These are phyloP conservation scores for Cyrtorhinus lividipennis DNA, from an alignment of 1,140 invertebrate genomes.

Conservation along the genomic window DNA sequence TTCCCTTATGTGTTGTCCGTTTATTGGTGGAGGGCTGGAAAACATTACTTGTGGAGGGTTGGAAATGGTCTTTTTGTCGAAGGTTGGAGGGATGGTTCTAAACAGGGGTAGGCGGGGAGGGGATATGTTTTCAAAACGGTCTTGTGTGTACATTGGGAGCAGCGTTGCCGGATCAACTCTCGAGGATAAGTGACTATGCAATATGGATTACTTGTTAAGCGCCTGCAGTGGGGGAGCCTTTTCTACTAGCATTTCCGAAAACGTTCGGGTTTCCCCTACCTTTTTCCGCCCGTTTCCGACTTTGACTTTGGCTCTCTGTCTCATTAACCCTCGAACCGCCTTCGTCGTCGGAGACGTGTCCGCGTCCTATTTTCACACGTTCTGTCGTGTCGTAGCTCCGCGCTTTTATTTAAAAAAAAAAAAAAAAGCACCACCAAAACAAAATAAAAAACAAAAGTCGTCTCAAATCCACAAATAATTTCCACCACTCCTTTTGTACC, in stretches of 20 bases:
- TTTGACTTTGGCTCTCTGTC: background rate
- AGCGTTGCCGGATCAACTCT: constrained; percentile 3
- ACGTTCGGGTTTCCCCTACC: constrained; percentile 5
- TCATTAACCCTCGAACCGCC: constrained; percentile 1
- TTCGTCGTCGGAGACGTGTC: too few species aligned
- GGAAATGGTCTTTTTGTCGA: background rate
- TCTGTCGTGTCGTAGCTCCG: too few species aligned
- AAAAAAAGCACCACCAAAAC: too few species aligned
- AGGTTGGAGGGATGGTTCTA: background rate
- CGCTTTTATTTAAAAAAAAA: too few species aligned
- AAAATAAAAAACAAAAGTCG: too few species aligned
- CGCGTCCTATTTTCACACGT: too few species aligned
- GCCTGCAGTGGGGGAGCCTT: constrained; percentile 11
- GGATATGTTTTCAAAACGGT: constrained; percentile 20
- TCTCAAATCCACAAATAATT: too few species aligned
- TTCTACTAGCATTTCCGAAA: constrained; percentile 10
- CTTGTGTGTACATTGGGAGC: constrained; percentile 18
- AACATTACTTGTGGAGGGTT: background rate
- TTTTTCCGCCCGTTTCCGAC: background rate
- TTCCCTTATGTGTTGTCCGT: constrained; percentile 12
- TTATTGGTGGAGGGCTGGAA: constrained; percentile 6
- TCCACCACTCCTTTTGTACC: too few species aligned
- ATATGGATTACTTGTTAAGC: constrained; percentile 19
- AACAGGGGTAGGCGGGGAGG: background rate
- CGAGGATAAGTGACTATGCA: constrained; percentile 17